Percentiles rank a stretch among this genome's conserved stretches.
Conservation (phyloP, 2,113 vertebrate species). For the Chrysochloris asiatica region DNA sequence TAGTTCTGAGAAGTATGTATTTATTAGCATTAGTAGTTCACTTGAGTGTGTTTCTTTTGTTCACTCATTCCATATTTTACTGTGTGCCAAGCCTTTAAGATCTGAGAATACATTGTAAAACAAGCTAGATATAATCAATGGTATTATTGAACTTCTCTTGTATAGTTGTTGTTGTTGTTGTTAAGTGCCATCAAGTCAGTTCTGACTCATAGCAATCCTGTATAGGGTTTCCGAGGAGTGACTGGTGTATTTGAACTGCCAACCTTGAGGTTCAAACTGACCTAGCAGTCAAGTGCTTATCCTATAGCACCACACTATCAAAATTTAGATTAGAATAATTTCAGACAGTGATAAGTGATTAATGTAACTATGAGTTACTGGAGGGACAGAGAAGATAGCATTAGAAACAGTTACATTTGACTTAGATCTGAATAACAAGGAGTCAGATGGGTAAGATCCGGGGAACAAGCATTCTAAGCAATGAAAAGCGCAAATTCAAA, state of each 20-base stretch:
- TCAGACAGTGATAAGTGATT: not conserved
- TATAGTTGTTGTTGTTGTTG: no score
- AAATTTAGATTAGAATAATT: no score
- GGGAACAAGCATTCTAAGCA: no score
- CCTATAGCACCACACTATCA: no score
- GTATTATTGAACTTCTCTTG: not conserved
- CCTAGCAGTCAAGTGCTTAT: no score
- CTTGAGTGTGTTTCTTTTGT: not conserved
- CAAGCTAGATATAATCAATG: not conserved
- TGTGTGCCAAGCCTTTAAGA: not conserved
- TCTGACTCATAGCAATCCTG: no score
- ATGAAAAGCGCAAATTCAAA: no score
- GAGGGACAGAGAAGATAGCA: not conserved
- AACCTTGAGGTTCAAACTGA: no score
- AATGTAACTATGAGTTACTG: not conserved
- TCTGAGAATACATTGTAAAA: not conserved
- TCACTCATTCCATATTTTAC: not conserved
- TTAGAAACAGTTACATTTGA: not conserved
- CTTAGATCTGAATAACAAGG: not conserved
- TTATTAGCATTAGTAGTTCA: not conserved
- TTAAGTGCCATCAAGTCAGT: no score
- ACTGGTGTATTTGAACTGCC: no score
- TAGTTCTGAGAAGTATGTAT: not conserved
- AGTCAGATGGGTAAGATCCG: no score
- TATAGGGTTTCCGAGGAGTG: no score